Percentiles rank a stretch among this genome's conserved stretches.
Evolutionary conservation across 2,113 vertebrate genomes (phyloP).

Genomic region (Ceuthmochares aereus): DNA sequence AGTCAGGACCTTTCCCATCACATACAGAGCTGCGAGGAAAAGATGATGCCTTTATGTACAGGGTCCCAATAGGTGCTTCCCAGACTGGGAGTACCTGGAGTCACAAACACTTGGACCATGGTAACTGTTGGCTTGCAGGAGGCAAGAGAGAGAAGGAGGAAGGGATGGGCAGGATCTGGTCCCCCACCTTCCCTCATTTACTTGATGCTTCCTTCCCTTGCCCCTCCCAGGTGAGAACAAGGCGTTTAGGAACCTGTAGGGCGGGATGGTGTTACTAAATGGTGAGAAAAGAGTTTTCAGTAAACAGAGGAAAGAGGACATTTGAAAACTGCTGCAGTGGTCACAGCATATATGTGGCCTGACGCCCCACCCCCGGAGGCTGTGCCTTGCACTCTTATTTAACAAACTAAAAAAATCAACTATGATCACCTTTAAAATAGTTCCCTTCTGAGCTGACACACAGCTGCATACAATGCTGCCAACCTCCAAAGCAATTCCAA

Average conservation of each 20-base stretch:
- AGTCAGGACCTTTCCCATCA: background rate
- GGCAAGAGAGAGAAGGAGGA: background rate
- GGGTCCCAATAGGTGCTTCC: background rate
- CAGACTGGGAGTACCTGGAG: background rate
- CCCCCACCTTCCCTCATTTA: background rate
- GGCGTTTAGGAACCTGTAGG: rapidly evolving
- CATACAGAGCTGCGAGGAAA: rapidly evolving
- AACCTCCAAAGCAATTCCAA: too few relatives aligned
- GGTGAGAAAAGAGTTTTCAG: background rate
- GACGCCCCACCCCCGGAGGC: too few relatives aligned
- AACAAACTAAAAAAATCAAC: too few relatives aligned
- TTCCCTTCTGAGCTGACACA: too few relatives aligned
- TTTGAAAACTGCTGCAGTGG: background rate
- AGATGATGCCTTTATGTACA: background rate
- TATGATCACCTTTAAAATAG: too few relatives aligned
- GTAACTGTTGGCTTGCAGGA: background rate
- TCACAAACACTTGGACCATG: background rate
- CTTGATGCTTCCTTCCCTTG: background rate
- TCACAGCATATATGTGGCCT: too few relatives aligned
- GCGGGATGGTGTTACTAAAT: background rate
- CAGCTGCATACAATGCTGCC: too few relatives aligned
- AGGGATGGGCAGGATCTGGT: background rate
- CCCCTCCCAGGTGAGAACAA: background rate
- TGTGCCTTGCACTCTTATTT: too few relatives aligned
- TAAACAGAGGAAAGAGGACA: background rate